Evolutionary conservation across 2,113 vertebrate species (phyloP).

Genomic region (Daubentonia madagascariensis): DNA sequence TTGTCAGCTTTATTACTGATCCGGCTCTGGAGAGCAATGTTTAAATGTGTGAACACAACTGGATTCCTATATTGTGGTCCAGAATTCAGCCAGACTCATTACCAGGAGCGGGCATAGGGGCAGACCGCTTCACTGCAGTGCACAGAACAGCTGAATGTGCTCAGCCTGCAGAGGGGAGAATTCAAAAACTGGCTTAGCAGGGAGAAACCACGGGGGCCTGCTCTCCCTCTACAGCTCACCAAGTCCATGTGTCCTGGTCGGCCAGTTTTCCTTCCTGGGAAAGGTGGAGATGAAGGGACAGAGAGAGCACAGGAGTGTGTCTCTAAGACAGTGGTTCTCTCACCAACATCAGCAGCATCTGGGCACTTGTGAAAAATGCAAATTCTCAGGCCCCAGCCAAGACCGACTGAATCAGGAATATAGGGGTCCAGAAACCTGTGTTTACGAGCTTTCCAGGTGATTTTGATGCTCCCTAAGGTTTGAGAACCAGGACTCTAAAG

Average conservation of each 20-base stretch:
- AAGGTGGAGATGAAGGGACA: not conserved
- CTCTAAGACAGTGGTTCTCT: not conserved
- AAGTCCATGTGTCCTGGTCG: not conserved
- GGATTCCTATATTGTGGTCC: not conserved
- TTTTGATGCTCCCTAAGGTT: not conserved
- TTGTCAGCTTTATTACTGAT: not conserved
- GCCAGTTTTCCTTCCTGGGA: not conserved
- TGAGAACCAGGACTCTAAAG: not conserved
- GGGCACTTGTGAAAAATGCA: not conserved
- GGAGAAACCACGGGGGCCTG: not conserved
- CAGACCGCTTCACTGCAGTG: not conserved
- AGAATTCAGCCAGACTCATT: not conserved
- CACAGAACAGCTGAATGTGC: not conserved
- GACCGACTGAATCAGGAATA: not conserved
- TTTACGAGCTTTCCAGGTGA: not conserved
- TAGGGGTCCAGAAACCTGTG: too few species aligned
- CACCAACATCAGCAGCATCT: not conserved
- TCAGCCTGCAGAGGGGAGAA: not conserved
- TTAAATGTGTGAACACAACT: not conserved
- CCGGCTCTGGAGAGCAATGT: not conserved
- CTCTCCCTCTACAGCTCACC: not conserved
- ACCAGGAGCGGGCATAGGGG: not conserved
- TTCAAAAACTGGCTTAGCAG: not conserved
- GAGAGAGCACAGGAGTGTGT: not conserved
- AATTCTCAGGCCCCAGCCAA: not conserved